phyloP scores from a whole-genome alignment of 2,888 invertebrate genomes.

The Pachydiplax longipennis region DNA sequence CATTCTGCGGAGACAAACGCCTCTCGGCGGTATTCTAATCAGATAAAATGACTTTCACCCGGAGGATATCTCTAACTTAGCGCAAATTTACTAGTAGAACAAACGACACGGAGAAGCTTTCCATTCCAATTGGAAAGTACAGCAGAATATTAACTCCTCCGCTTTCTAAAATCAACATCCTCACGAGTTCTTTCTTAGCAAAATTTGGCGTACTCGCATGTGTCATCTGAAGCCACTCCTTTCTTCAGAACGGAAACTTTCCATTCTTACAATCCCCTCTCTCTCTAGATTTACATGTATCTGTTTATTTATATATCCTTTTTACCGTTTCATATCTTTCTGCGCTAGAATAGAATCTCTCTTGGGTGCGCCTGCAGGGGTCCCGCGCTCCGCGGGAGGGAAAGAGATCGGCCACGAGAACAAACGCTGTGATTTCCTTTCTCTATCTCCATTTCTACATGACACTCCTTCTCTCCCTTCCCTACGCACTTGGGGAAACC shows the following conservation, averaged over 20 bases:
- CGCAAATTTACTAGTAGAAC: neutral
- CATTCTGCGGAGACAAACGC: too few relatives aligned
- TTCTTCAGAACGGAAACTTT: neutral
- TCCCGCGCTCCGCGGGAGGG: neutral
- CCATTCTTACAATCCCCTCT: neutral
- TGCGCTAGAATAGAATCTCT: neutral
- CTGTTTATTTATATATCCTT: neutral
- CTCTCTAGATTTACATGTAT: neutral
- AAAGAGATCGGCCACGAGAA: conserved; percentile 3
- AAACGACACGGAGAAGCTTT: conserved; percentile 5
- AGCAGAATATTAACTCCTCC: conserved; percentile 20
- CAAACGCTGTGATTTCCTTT: neutral
- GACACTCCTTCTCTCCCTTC: neutral
- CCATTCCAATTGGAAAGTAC: conserved; percentile 38
- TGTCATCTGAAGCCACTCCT: neutral
- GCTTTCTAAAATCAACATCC: conserved; percentile 33
- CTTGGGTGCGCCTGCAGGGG: neutral
- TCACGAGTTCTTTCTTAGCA: neutral
- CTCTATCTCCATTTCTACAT: neutral
- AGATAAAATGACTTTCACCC: neutral
- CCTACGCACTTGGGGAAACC: neutral
- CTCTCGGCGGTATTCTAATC: neutral
- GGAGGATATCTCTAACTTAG: neutral
- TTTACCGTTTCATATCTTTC: neutral
- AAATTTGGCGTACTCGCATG: neutral